Conservation (phyloP, 35 echinoderm and acorn worm genomes). For the Lytechinus pictus region DNA sequence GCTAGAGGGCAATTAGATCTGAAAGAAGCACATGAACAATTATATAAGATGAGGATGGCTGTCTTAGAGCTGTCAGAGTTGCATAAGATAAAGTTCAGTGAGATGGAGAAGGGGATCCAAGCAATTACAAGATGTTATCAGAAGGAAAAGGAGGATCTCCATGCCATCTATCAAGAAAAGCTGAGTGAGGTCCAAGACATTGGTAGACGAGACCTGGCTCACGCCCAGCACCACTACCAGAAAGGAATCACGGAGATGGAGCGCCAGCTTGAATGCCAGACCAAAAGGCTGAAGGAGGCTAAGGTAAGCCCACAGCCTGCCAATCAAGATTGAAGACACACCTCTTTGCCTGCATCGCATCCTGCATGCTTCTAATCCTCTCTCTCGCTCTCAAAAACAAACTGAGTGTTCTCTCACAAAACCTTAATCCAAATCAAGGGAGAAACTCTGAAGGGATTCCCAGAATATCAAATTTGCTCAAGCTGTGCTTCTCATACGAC, state of each 20-base stretch:
- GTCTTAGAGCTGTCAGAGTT: conserved; percentile 19
- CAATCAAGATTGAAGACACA: conserved; percentile 53
- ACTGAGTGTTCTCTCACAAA: neutral
- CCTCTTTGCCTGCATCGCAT: conserved; percentile 30
- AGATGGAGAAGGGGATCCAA: conserved; percentile 35
- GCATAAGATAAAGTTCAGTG: neutral
- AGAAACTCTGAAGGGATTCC: neutral
- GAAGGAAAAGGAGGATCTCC: neutral
- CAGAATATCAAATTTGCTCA: neutral
- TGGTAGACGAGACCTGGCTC: conserved; percentile 6
- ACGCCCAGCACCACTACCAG: conserved; percentile 33
- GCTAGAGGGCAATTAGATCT: conserved; percentile 23
- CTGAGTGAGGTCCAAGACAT: neutral
- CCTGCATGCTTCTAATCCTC: conserved; percentile 53
- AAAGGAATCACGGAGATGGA: conserved; percentile 34
- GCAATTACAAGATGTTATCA: conserved; percentile 32
- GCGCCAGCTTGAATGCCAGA: conserved; percentile 9
- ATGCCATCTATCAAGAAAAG: neutral
- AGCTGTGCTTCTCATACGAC: conserved; percentile 43
- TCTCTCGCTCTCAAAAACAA: conserved; percentile 1
- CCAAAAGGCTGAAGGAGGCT: conserved; percentile 47
- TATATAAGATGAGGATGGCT: neutral
- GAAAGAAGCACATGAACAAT: conserved; percentile 19
- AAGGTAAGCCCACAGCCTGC: conserved; percentile 46
- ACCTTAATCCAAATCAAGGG: neutral